Base-by-base conservation (phyloP, 1,140 invertebrate species). In the Aphis craccivora region DNA sequence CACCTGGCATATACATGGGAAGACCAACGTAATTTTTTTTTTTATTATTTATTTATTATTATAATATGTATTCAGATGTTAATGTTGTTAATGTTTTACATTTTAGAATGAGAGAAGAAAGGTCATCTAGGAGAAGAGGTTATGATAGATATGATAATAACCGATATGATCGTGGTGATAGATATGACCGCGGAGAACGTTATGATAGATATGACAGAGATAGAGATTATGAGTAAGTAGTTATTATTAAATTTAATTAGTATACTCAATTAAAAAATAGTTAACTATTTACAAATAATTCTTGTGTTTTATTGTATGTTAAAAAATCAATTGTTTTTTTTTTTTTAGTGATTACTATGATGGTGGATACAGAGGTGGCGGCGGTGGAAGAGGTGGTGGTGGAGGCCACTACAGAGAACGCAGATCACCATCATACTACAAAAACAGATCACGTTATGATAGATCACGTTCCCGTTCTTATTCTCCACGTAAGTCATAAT, bases 1-100 rank as follows among this genome's bases (percentile, higher is more conserved):
- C 99, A 30, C 99, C 99, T 60, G 99, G 99, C 90, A 98, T 99
- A 94, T 99, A 99, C 95, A 98, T 99, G 97, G 99, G 99, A 83
- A 98, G 98, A 95, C 98, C 98, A 0, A 98, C 98, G 30, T 95
- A 96, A 96, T 96, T 95, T 95, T 96, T 51, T 55, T 88, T 86
- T 84, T 8, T 67, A 30, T 67, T 25, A 67, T 30, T 84, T 18
- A 51, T 20, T 90, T 4, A 51, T 20, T 25, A 40, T 43, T 23
- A 81, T 30, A 11, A 25, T 81, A 22, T 53, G 30, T 76, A 18
- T 93, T 43, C 43, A 84, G 0, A 30, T 43, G 40, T 23, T 43
- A 30, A 22, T 81, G 45, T 40, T 55, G 8, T 8, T n/a, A n/a
- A 0, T 40, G n/a, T 53, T 51, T 84, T 7, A 37, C 1, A 30